Percentiles rank a stretch among this genome's conserved stretches.
Evolutionary conservation across 1,140 invertebrate genomes (phyloP).

Genomic region (Lineus longissimus): DNA sequence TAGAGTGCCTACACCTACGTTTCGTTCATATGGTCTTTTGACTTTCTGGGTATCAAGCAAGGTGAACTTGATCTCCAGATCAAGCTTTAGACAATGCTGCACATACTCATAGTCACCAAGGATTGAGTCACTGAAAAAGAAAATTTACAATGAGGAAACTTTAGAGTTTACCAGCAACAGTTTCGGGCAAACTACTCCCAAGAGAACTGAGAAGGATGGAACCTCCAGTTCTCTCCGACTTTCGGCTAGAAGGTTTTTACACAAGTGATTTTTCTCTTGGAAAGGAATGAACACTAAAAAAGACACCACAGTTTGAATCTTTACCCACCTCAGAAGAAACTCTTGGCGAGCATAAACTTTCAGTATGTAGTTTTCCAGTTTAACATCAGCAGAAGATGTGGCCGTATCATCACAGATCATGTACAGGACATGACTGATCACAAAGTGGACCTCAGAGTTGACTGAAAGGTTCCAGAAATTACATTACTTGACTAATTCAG

Average conservation of each 20-base stretch:
- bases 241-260: too few relatives aligned
- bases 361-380: conserved; percentile 40
- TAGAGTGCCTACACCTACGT: too few relatives aligned
- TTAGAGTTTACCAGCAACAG: background rate
- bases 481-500: conserved; percentile 9
- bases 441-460: conserved; percentile 78
- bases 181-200: background rate
- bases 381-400: conserved; percentile 22
- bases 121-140: conserved; percentile 57
- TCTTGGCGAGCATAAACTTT: conserved; percentile 78
- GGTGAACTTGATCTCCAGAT: conserved; percentile 80
- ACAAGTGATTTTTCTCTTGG: background rate
- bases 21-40: conserved; percentile 65
- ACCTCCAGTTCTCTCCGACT: background rate
- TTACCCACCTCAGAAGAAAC: conserved; percentile 60
- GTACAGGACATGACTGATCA: conserved; percentile 80
- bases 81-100: conserved; percentile 88
- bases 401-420: conserved; percentile 27
- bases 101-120: conserved; percentile 89
- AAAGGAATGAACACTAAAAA: background rate
- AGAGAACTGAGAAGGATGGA: background rate
- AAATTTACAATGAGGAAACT: background rate
- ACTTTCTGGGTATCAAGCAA: conserved; percentile 65
- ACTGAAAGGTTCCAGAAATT: conserved; percentile 60
- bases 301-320: background rate